These are phyloP conservation scores for Trichonephila clavata DNA, from an alignment of 1,140 invertebrate species.

Conservation along the genomic window DNA sequence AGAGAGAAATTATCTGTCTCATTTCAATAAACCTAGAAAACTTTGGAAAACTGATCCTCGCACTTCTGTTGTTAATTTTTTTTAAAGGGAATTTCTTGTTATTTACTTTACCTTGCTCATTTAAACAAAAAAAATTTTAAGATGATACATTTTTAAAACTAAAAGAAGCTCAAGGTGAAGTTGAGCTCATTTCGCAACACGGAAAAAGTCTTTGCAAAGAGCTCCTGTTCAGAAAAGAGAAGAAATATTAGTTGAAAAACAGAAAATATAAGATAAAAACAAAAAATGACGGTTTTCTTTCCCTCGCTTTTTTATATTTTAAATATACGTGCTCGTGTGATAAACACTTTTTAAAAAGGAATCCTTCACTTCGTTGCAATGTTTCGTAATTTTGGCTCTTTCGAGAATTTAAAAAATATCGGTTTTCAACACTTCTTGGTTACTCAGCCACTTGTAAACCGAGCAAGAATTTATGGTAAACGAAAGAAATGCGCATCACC, in stretches of 20 bases:
- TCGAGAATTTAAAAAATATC: neutral
- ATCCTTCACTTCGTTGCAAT: neutral
- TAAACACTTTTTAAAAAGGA: neutral
- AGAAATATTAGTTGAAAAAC: neutral
- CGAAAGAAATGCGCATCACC: neutral
- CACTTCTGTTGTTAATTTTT: no score
- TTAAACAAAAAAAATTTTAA: no score
- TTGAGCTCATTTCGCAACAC: neutral
- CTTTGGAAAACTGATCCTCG: no score
- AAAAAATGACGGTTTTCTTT: neutral
- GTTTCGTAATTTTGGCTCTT: neutral
- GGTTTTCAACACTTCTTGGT: conserved; percentile 20
- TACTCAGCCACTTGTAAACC: neutral
- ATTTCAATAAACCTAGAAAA: no score
- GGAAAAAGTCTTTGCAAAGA: neutral
- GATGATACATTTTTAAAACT: no score
- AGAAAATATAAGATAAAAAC: neutral
- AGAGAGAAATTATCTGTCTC: no score
- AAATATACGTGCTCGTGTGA: neutral
- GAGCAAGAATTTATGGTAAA: conserved; percentile 49
- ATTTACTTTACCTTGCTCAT: no score
- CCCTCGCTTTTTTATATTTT: neutral
- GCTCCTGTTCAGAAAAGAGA: neutral
- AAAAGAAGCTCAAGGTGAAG: no score
- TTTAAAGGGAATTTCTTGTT: no score